Evolutionary conservation across 2,797 vertebrate species (phyloP), one percentile per base, ranked within the genome.

Genomic region (Lacerta bilineata): DNA sequence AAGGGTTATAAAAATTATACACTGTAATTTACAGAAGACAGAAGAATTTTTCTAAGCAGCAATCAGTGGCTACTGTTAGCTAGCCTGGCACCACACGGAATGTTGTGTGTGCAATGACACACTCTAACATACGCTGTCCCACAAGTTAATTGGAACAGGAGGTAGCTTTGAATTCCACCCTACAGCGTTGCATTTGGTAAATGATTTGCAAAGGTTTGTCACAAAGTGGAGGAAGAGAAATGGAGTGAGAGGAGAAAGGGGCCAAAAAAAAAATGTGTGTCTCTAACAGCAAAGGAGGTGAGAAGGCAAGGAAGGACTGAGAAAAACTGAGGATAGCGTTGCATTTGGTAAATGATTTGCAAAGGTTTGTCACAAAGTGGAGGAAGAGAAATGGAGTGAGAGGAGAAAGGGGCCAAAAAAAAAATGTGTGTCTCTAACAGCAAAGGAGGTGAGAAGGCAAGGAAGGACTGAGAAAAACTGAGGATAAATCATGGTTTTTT

Each of bases 131-230:
- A 69, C 71, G 43, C 39, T 50, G 18, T 27, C 20, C 23, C n/a
- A 27, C 36, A 61, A 89, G 7, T 85, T 76, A 89, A 81, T 82
- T 85, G 61, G 69, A 68, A 66, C 41, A 76, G 77, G 69, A 41
- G 41, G 13, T 46, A 41, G 25, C n/a, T 66, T 87, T 87, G 69
- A 66, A 10, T 80, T 66, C n/a, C 64, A 84, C 39, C 36, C 75
- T 36, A 41, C 7, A 50, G 68, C 25, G 41, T 27, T 64, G 68
- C 55, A 59, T 66, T 80, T 50, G 72, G 83, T 23, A 89, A 85
- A 80, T 80, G 15, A 46, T 50, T 79, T n/a, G 8, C 74, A 80
- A 64, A 72, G 17, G 74, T 46, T 80, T 17, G 25, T 55, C 74
- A 76, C 8, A 11, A 43, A 33, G 27, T 59, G 27, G 68, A 10